phyloP scores from a whole-genome alignment of 2,888 invertebrate genomes.

The Emmelina monodactyla region DNA sequence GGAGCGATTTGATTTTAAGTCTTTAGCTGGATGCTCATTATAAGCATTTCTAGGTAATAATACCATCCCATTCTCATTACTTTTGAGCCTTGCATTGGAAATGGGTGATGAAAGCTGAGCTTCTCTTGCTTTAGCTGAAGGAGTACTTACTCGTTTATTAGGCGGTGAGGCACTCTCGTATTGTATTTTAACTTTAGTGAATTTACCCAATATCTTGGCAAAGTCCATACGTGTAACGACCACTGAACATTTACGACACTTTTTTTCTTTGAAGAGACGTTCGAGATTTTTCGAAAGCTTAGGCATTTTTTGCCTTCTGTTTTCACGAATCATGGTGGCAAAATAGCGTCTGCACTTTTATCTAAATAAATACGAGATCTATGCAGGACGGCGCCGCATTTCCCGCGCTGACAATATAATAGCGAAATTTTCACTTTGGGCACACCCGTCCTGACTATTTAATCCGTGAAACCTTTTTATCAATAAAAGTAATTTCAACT shows the following conservation, averaged over 20 bases:
- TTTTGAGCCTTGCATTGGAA: constrained; percentile 37
- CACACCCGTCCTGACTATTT: too few relatives aligned
- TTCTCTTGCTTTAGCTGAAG: neutral
- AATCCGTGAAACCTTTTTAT: too few relatives aligned
- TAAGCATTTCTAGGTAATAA: constrained; percentile 37
- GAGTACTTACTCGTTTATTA: constrained; percentile 25
- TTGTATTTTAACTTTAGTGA: constrained; percentile 58
- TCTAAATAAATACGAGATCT: neutral
- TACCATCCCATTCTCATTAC: constrained; percentile 59
- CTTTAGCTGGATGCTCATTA: constrained; percentile 36
- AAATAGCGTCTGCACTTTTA: constrained; percentile 2
- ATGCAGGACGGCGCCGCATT: constrained; percentile 36
- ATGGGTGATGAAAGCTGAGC: neutral
- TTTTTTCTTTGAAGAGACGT: constrained; percentile 45
- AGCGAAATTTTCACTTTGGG: too few relatives aligned
- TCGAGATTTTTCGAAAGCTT: constrained; percentile 45
- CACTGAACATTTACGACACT: constrained; percentile 54
- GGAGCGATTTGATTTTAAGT: constrained; percentile 23
- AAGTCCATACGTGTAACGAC: constrained; percentile 57
- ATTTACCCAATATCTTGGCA: constrained; percentile 57
- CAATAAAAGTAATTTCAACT: too few relatives aligned
- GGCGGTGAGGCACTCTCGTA: constrained; percentile 42
- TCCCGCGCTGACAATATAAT: constrained; percentile 50
- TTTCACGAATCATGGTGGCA: constrained; percentile 18
- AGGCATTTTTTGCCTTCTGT: constrained; percentile 28